Evolutionary conservation across 2,888 invertebrate species (phyloP), one percentile per base, ranked within the genome.

Genomic region (Agrenia bidenticulata): DNA sequence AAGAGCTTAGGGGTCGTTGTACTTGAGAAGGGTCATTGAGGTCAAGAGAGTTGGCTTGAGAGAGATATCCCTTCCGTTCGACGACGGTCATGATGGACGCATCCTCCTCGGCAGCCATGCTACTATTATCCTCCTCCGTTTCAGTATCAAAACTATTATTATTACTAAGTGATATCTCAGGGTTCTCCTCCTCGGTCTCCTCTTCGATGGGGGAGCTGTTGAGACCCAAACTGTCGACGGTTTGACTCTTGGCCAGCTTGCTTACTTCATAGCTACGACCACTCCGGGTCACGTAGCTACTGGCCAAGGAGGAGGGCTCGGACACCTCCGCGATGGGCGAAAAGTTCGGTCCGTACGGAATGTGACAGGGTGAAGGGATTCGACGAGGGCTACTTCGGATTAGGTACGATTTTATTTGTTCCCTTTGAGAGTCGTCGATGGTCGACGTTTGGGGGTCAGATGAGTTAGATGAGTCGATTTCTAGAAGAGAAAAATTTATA

Each of bases 111-210:
- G 56, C 56, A n/a, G 58, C 39, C 21, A 49, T n/a, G 27, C 45
- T 49, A 23, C 49, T 49, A 15, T 39, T 39, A 23, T 51, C 51
- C 51, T 51, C 51, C 15, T 57, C 56, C 32, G 32, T n/a, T 9
- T 55, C 55, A n/a, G 57, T 58, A 42, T 58, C 58, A 45, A 58
- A 58, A 58, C 58, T 58, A 19, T 32, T 41, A 24, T n/a, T 45
- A 51, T 23, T 51, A 51, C 24, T 24, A 45, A 17, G 5, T 45
- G n/a, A 19, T 17, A 15, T 19, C 15, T n/a, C n/a, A 15, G 45
- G 32, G 32, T 26, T 32, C 5, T 32, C 27, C 2, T 58, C 56
- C 37, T 39, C 39, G 21, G 4, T 13, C 21, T 23, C 49, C 42
- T 58, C 58, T n/a, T 21, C 41, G n/a, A 58, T 58, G 19, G 58